Conservation (phyloP, 1,140 invertebrate species). For the Drusus annulatus region DNA sequence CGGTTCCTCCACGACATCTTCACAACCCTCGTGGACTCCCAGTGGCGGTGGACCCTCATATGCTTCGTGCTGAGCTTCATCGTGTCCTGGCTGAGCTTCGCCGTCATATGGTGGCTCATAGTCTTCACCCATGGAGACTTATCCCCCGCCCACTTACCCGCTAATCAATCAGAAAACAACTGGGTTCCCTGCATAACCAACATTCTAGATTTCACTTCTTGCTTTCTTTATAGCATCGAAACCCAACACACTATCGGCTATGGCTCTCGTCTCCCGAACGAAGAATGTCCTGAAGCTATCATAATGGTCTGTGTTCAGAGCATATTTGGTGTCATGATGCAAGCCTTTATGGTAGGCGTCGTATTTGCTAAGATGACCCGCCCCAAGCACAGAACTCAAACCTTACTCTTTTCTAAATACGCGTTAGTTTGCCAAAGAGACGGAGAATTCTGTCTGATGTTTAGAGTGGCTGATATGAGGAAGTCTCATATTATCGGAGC, state of each 20-base stretch:
- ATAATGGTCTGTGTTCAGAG: constrained; percentile 81
- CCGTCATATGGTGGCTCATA: constrained; percentile 77
- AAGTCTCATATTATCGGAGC: constrained; percentile 94
- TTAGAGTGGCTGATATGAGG: constrained; percentile 94
- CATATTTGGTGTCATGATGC: constrained; percentile 76
- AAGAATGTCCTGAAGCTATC: constrained; percentile 79
- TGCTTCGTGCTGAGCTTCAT: constrained; percentile 79
- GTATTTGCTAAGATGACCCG: constrained; percentile 96
- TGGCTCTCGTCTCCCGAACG: constrained; percentile 72
- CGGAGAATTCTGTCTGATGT: constrained; percentile 89
- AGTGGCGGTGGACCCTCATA: constrained; percentile 81
- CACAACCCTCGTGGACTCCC: constrained; percentile 69
- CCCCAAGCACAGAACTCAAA: constrained; percentile 94
- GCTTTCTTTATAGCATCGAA: constrained; percentile 77
- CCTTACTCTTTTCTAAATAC: constrained; percentile 90
- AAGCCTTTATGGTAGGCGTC: constrained; percentile 81
- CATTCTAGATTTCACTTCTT: constrained; percentile 74
- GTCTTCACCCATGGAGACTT: constrained; percentile 77
- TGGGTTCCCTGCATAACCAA: constrained; percentile 71
- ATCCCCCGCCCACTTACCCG: constrained; percentile 63
- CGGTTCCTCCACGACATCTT: constrained; percentile 73
- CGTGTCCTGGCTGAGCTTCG: constrained; percentile 77
- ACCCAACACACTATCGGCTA: constrained; percentile 78
- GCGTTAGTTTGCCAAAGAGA: constrained; percentile 89
- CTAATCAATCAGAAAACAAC: constrained; percentile 53